Evolutionary conservation across 2,113 vertebrate species (phyloP), one percentile per base, ranked within the genome.

Genomic region (Cyanoderma ruficeps): DNA sequence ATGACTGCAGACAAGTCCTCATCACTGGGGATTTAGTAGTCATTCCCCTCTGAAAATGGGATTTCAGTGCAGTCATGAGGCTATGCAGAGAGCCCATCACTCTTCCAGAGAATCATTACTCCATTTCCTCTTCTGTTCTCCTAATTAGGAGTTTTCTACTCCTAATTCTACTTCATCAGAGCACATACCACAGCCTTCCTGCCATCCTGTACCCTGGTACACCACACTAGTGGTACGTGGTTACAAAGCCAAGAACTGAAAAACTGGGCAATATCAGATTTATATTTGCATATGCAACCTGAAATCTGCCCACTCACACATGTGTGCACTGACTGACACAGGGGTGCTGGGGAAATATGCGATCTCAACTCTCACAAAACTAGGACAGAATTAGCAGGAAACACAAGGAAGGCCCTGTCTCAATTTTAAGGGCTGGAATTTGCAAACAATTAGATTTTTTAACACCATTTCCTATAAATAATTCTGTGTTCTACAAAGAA

Each of bases 101-200:
- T 90, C 52, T 90, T 94, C 89, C 83, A 93, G 52, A 85, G 64
- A 92, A 86, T 52, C 20, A 17, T n/a, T 44, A 31, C 72, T 50
- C 87, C 46, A 60, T 83, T 87, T 95, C 81, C 78, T 94, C n/a
- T 87, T 93, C 55, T 92, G 5, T 90, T 95, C 87, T 89, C 80
- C 70, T 94, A 30, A 79, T 21, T 25, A 46, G 88, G 41, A 86
- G 35, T 63, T 55, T 71, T 71, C 46, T 24, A 24, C 47, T 49
- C 47, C 47, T 49, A 49, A 49, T 49, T 49, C 23, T 49, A 21
- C 11, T 82, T 89, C 44, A 52, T 39, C 22, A 31, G 30, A 70
- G 67, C 82, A 19, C 39, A n/a, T 27, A 78, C 80, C 72, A 47
- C 86, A 91, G 86, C 76, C 64, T 63, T 80, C 76, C 76, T 92